These are phyloP conservation scores for Pseudococcus jackbeardsleyi DNA, from an alignment of 2,888 invertebrate genomes.

Conservation along the genomic window DNA sequence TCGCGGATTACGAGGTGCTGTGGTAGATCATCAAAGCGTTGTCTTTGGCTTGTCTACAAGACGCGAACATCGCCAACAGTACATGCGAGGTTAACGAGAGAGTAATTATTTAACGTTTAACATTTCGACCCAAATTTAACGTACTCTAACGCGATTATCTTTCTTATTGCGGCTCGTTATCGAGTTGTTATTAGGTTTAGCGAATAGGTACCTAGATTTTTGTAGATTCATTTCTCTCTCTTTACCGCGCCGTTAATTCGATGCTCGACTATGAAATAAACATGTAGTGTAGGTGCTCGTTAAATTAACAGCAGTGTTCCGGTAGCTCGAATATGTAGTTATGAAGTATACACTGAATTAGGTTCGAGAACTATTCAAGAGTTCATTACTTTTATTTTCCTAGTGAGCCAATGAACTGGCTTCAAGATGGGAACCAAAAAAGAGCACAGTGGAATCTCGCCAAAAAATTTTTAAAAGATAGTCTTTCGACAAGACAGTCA, in stretches of 20 bases:
- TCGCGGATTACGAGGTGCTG: neutral
- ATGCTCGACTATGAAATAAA: neutral
- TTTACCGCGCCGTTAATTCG: neutral
- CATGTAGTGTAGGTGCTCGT: neutral
- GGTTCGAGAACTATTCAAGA: neutral
- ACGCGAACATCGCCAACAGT: neutral
- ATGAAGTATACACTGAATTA: neutral
- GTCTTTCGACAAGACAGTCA: no score
- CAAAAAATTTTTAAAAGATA: no score
- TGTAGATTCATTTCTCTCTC: neutral
- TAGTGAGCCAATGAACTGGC: neutral
- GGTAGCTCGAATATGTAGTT: neutral
- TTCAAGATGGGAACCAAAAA: neutral
- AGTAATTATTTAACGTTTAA: conserved; percentile 41
- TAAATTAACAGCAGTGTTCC: neutral
- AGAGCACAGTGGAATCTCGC: no score
- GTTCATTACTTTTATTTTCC: neutral
- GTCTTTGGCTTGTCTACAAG: neutral
- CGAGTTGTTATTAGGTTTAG: neutral
- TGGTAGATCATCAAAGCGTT: neutral
- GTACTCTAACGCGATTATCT: neutral
- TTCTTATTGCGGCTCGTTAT: neutral
- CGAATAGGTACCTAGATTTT: neutral
- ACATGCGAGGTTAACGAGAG: conserved; percentile 19
- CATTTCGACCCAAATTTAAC: conserved; percentile 39